Evolutionary conservation across 1,140 invertebrate species (phyloP), one percentile per base, ranked within the genome.

Genomic region (Drosophila pseudoananassae): DNA sequence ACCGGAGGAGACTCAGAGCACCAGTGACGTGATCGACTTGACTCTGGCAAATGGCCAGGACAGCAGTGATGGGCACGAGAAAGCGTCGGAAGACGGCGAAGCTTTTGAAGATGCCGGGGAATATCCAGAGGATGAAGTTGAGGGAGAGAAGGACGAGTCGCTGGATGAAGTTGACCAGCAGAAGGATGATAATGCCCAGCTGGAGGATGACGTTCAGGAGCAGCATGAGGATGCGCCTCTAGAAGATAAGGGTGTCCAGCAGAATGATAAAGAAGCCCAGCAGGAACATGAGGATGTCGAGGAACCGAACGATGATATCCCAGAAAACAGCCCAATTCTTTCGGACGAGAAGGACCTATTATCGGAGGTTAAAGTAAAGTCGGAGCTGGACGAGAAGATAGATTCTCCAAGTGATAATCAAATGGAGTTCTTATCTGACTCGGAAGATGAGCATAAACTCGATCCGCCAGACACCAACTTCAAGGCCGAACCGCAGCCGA

Each of bases 1-100:
- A n/a, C 17, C 9, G 47, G 65, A 6, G 43, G 43, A 20, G 49
- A 31, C 14, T 31, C 38, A 25, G 8, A 69, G 57, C 38, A 61
- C 9, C 20, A 33, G 53, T 72, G 68, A 70, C 65, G 65, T 71
- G 53, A 71, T 70, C 50, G 53, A 71, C 36, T 43, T 71, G 49
- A 51, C 55, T 27, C 54, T 71, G 59, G 29, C 58, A 52, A 65
- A 75, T 51, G 71, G 47, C 59, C 58, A 75, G 43, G 29, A 33
- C 15, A 43, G 45, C 25, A 8, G 38, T 14, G 63, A 51, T 14
- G 38, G 9, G 15, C 50, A 5, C 36, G 53, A 31, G 15, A 27
- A 52, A 12, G 46, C 10, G 27, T 6, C 45, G n/a, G 50, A 52
- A 31, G 50, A 25, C 1, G 56, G 25, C 1, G 23, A 51, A 14